Percentiles rank a stretch among this genome's conserved stretches.
phyloP scores from a whole-genome alignment of 2,888 invertebrate species.

The Cheilosia soror region DNA sequence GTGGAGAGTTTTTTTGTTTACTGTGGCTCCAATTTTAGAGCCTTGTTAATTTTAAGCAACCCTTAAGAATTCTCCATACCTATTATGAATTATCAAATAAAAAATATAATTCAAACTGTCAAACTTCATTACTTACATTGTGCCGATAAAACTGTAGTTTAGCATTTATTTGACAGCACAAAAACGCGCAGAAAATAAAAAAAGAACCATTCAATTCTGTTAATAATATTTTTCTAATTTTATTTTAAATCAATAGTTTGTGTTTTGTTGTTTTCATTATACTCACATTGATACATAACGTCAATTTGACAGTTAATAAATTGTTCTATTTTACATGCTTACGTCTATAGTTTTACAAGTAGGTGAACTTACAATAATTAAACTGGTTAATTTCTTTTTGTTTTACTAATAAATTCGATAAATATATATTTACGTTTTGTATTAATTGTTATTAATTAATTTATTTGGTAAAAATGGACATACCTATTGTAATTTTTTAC shows the following conservation, averaged over 20 bases:
- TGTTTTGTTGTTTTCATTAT: conserved; percentile 29
- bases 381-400: conserved; percentile 46
- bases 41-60: too few species aligned
- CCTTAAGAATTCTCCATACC: too few species aligned
- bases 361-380: conserved; percentile 51
- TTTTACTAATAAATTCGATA: conserved; percentile 74
- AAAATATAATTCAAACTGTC: too few species aligned
- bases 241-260: conserved; percentile 64
- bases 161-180: neutral
- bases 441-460: conserved; percentile 33
- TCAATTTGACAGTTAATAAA: conserved; percentile 38
- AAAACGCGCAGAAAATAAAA: neutral
- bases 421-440: conserved; percentile 49
- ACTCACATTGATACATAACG: conserved; percentile 53
- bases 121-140: too few species aligned
- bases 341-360: conserved; percentile 50
- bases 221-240: conserved; percentile 70
- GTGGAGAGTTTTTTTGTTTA: too few species aligned
- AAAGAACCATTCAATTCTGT: neutral
- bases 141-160: too few species aligned
- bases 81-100: too few species aligned
- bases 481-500: conserved; percentile 35
- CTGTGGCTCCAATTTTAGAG: too few species aligned
- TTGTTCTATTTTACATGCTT: conserved; percentile 55
- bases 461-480: conserved; percentile 75